Evolutionary conservation across 2,797 vertebrate genomes (phyloP).

Genomic region (Anas georgica): DNA sequence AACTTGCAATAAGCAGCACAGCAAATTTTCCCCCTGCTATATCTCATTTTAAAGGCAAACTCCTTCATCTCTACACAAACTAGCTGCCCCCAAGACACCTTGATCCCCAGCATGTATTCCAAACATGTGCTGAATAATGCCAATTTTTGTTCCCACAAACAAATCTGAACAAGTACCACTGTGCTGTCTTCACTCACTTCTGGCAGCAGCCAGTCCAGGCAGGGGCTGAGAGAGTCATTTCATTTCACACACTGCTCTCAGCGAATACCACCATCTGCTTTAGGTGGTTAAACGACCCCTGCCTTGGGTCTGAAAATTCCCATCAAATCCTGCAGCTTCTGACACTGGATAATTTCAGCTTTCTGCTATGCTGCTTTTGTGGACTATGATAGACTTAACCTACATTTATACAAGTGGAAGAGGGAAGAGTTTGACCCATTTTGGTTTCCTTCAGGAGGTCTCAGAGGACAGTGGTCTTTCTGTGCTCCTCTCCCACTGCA

Average conservation of each 20-base stretch:
- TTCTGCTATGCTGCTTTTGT: background rate
- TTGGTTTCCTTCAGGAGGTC: background rate
- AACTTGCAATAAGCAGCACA: background rate
- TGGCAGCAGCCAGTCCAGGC: conserved; percentile 13
- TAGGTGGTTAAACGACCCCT: conserved; percentile 32
- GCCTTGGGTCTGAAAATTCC: background rate
- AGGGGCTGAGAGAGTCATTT: background rate
- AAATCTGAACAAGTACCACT: conserved; percentile 6
- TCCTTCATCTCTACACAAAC: background rate
- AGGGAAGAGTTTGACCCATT: background rate
- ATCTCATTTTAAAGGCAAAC: background rate
- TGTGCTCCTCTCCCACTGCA: rapidly evolving
- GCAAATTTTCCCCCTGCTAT: background rate
- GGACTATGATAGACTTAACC: background rate
- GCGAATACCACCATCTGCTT: conserved; percentile 1
- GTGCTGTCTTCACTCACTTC: background rate
- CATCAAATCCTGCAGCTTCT: background rate
- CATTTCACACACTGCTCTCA: background rate
- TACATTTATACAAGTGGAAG: background rate
- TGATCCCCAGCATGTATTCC: conserved; percentile 1
- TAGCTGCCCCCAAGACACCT: background rate
- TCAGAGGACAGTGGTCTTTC: background rate
- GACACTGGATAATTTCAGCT: background rate
- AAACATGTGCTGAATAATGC: conserved; percentile 1
- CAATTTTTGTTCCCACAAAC: conserved; percentile 15